Evolutionary conservation across 2,888 invertebrate genomes (phyloP), one percentile per base, ranked within the genome.

Genomic region (Drosophila fulvimacula): DNA sequence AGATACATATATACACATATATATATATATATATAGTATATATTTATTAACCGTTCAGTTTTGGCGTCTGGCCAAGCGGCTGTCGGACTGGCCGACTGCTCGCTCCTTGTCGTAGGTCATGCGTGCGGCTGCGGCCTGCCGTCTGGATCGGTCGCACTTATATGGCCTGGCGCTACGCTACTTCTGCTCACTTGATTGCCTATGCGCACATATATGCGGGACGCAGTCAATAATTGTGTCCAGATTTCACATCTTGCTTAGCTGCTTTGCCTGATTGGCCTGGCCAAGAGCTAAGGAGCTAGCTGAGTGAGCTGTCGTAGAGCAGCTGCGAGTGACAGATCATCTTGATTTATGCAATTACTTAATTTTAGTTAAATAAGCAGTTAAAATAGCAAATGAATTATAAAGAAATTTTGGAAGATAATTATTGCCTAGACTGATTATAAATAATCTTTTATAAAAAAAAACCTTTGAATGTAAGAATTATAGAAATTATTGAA

Each of bases 41-140:
- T 64, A 41, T 65, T 62, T 64, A 51, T 52, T 49, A 62, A 69
- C 48, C 52, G 69, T 68, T 82, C 59, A 67, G 32, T 57, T 46
- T 66, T 70, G 66, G 76, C 76, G 77, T 68, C 79, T 52, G 58
- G 30, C 21, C 5, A 13, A 49, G 32, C 49, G 49, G 21, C 49
- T 63, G 32, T 30, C 19, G 36, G 17, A 15, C 44, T 44, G 42
- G 30, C 19, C 62, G 39, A 49, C 42, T 24, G 48, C 52, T 21
- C 36, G 36, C 57, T 51, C 38, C 61, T 79, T 84, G 73, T 65
- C 75, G 85, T 87, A 81, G 89, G 87, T 84, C 89, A 77, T 69
- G 88, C 82, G 70, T 66, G 49, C 5, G 19, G 56, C 53, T 49
- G 41, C 21, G 24, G 59, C 53, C 44, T 46, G 59, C 62, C 60